phyloP scores from a whole-genome alignment of 2,113 vertebrate genomes.

The Budorcas taxicolor region DNA sequence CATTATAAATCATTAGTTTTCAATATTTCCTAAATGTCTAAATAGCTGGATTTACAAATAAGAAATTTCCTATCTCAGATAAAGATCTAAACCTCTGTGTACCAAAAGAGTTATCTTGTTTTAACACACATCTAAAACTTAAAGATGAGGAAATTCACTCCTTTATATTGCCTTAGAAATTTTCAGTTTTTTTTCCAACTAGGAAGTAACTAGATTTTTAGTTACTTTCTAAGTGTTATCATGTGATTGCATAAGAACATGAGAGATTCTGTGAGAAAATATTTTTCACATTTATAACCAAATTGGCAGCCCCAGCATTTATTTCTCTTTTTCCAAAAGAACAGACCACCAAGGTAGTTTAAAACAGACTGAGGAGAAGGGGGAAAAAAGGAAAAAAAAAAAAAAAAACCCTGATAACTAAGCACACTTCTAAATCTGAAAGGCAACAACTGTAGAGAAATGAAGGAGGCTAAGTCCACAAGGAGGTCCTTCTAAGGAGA shows the following conservation, averaged over 20 bases:
- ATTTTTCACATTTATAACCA: slow-evolving; percentile 22
- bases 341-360: slow-evolving; percentile 64
- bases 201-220: not conserved
- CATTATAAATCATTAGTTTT: not conserved
- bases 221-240: not conserved
- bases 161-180: not conserved
- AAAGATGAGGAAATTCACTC: not conserved
- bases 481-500: slow-evolving; percentile 57
- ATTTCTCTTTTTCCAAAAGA: slow-evolving; percentile 27
- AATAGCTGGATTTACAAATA: slow-evolving; percentile 7
- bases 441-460: slow-evolving; percentile 44
- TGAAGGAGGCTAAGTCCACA: slow-evolving; percentile 40
- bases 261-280: slow-evolving; percentile 26
- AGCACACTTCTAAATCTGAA: slow-evolving; percentile 54
- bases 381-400: not conserved
- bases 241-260: not conserved
- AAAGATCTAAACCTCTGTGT: not conserved
- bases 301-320: not conserved
- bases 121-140: not conserved
- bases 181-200: not conserved
- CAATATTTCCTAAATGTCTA: not conserved
- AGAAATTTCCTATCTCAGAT: not conserved
- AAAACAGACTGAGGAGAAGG: slow-evolving; percentile 6
- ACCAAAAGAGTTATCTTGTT: not conserved
- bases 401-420: slow-evolving; percentile 35